Evolutionary conservation across 2,113 vertebrate species (phyloP), one percentile per base, ranked within the genome.

Genomic region (Thomomys bottae): DNA sequence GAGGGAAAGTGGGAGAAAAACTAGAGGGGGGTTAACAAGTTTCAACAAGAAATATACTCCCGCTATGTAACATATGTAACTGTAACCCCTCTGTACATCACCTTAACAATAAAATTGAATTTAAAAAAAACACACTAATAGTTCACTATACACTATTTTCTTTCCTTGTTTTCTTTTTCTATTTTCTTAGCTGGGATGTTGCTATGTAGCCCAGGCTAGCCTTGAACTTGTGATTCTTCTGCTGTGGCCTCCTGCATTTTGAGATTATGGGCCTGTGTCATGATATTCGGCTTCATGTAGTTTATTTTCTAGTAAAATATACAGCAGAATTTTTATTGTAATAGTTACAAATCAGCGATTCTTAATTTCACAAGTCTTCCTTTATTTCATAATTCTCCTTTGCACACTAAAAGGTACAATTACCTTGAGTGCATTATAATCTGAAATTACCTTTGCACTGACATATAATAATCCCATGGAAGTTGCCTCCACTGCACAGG

Each of bases 371-470:
- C 85, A 81, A 94, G 38, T 64, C 23, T 59, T 72, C 72, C 89
- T 75, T 63, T 14, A 67, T 40, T 89, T 77, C 8, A 40, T 89
- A 89, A 63, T 64, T 28, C 21, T 66, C 70, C 72, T 23, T 49
- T 80, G n/a, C 42, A 67, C 10, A 72, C 32, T n/a, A 70, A 68
- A 34, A 64, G 9, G 38, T 57, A 87, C 57, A 68, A 54, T 57
- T 64, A 28, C 45, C 6, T 6, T 36, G 45, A 68, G 84, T 21
- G 32, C 20, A 63, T 72, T 57, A 83, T 67, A 57, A 87, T 59
- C 82, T 90, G 61, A 93, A 94, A 89, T 84, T 72, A 82, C 66
- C 66, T 85, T 91, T 67, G 66, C 88, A 63, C 28, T 59, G 28
- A 73, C 77, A 88, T 68, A 32, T 79, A 40, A 72, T 57, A 71